Conservation (phyloP, 2,888 invertebrate species). For the Patella ulyssiponensis region DNA sequence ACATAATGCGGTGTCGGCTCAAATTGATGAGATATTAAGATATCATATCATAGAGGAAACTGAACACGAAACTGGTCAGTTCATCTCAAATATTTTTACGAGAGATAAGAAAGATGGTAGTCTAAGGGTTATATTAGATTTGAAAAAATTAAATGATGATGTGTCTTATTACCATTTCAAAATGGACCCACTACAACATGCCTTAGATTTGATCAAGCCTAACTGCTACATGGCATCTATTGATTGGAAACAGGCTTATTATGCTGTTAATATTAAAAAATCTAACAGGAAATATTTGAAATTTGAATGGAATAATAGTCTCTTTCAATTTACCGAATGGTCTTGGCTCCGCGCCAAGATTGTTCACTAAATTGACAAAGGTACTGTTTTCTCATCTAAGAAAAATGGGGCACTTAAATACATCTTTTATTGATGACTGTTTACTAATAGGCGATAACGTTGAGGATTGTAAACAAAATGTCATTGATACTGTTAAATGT, state of each 20-base stretch:
- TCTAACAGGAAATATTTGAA: not conserved
- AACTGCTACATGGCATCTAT: conserved; percentile 20
- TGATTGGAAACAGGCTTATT: conserved; percentile 22
- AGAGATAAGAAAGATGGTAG: not conserved
- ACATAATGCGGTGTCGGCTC: too few relatives aligned
- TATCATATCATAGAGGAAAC: too few relatives aligned
- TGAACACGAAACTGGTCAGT: too few relatives aligned
- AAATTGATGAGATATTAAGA: too few relatives aligned
- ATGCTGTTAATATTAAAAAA: not conserved
- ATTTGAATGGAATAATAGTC: not conserved
- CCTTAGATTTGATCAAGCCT: conserved; percentile 17
- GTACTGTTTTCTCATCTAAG: conserved; percentile 16
- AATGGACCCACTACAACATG: conserved; percentile 37
- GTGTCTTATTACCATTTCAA: conserved; percentile 37
- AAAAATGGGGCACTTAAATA: conserved; percentile 15
- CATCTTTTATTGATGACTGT: conserved; percentile 21
- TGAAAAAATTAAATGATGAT: conserved; percentile 31
- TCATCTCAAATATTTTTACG: too few relatives aligned
- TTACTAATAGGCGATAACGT: conserved; percentile 2
- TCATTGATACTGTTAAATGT: not conserved
- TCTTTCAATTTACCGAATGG: conserved; percentile 17
- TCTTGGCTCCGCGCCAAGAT: not conserved
- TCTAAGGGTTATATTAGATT: conserved; percentile 6
- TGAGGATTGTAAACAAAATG: conserved; percentile 13
- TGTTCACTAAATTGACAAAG: not conserved